These are phyloP conservation scores for Platysternon megacephalum DNA, from an alignment of 2,113 vertebrate genomes.

Conservation along the genomic window DNA sequence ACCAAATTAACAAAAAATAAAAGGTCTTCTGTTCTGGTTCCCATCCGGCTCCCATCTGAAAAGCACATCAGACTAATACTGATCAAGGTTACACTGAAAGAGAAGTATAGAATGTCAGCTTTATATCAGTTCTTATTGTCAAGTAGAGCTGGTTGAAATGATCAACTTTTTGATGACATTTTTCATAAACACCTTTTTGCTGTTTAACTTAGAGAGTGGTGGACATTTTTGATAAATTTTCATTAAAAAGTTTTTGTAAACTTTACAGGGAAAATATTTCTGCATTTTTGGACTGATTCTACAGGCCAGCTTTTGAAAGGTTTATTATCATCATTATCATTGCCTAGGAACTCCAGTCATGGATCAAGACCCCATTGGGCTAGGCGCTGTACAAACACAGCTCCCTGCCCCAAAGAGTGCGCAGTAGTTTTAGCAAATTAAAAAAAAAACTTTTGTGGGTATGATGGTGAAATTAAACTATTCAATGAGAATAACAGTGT, in stretches of 20 bases:
- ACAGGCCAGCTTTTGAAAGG: not conserved
- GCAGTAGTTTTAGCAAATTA: not conserved
- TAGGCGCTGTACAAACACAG: not conserved
- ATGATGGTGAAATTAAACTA: not conserved
- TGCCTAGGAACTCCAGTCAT: not conserved
- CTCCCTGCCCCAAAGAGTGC: not conserved
- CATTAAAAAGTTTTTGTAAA: not conserved
- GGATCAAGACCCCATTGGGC: not conserved
- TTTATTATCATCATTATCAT: not conserved
- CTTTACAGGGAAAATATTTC: not conserved
- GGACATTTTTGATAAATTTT: not conserved
- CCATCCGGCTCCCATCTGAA: not conserved
- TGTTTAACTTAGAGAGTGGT: not conserved
- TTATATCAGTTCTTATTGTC: not conserved
- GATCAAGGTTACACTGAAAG: not conserved
- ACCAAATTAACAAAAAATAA: rapidly evolving
- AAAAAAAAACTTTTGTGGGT: not conserved
- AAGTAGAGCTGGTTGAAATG: not conserved
- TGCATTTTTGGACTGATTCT: not conserved
- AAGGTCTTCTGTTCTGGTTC: rapidly evolving
- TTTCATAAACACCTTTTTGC: not conserved
- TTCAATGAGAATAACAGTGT: not conserved
- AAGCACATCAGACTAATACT: not conserved
- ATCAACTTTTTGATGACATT: not conserved
- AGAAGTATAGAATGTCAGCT: rapidly evolving